Conservation (phyloP, 2,888 invertebrate genomes). For the Tanypteryx hageni region DNA sequence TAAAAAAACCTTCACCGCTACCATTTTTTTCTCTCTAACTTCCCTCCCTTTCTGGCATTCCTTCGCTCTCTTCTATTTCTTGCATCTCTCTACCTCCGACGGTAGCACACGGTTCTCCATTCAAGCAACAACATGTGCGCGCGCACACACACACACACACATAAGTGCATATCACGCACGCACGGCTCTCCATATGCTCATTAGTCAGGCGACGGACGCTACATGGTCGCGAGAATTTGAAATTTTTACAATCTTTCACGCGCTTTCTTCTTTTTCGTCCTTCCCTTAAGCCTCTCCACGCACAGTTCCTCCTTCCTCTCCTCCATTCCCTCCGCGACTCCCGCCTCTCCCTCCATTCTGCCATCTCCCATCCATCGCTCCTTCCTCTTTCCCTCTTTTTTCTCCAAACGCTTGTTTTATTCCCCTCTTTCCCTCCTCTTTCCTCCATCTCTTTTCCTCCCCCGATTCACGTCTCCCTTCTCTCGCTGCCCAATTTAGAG, state of each 20-base stretch:
- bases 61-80: not conserved
- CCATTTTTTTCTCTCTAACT: not conserved
- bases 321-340: too few species aligned
- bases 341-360: not conserved
- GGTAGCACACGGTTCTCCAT: not conserved
- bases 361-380: not conserved
- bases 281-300: too few species aligned
- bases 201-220: constrained; percentile 52
- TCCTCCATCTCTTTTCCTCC: not conserved
- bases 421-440: not conserved
- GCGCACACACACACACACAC: constrained; percentile 6
- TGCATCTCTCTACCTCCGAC: not conserved
- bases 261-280: not conserved
- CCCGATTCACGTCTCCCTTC: too few species aligned
- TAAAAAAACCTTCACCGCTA: not conserved
- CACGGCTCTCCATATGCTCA: constrained; percentile 53
- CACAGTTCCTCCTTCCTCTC: too few species aligned
- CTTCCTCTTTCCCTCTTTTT: not conserved
- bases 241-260: not conserved
- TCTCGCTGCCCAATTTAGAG: too few species aligned
- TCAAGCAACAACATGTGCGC: constrained; percentile 48
- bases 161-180: not conserved
- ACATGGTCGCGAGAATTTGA: not conserved
- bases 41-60: not conserved
- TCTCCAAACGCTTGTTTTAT: not conserved